phyloP scores from a whole-genome alignment of 2,113 vertebrate genomes.

The Paramormyrops kingsleyae region DNA sequence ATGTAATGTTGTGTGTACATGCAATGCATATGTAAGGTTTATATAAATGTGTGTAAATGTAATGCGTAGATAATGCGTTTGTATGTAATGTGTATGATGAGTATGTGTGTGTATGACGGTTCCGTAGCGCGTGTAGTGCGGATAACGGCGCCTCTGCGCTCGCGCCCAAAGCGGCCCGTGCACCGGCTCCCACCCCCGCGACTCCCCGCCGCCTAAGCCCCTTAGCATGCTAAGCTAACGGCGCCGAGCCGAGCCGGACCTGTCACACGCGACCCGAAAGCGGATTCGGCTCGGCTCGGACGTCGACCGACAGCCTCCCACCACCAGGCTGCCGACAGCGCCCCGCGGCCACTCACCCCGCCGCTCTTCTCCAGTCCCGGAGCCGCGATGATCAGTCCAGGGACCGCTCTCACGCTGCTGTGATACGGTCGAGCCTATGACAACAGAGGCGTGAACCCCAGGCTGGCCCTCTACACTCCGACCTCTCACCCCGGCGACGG shows the following conservation, averaged over 20 bases:
- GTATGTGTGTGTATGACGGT: background rate
- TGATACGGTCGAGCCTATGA: background rate
- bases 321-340: background rate
- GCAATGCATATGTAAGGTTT: background rate
- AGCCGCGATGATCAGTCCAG: background rate
- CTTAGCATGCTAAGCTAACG: background rate
- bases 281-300: background rate
- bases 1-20: background rate
- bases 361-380: background rate
- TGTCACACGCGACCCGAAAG: background rate
- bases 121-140: background rate
- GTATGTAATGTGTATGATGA: background rate
- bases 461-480: conserved; percentile 41
- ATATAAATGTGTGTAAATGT: background rate
- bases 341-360: background rate
- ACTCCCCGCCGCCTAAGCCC: background rate
- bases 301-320: background rate
- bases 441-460: background rate
- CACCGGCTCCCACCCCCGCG: background rate
- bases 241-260: background rate
- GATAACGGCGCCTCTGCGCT: background rate
- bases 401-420: background rate
- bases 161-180: background rate
- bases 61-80: background rate
- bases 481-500: conserved; percentile 36